Evolutionary conservation across 1,140 invertebrate species (phyloP), one percentile per base, ranked within the genome.

Genomic region (Micrasema minimum): DNA sequence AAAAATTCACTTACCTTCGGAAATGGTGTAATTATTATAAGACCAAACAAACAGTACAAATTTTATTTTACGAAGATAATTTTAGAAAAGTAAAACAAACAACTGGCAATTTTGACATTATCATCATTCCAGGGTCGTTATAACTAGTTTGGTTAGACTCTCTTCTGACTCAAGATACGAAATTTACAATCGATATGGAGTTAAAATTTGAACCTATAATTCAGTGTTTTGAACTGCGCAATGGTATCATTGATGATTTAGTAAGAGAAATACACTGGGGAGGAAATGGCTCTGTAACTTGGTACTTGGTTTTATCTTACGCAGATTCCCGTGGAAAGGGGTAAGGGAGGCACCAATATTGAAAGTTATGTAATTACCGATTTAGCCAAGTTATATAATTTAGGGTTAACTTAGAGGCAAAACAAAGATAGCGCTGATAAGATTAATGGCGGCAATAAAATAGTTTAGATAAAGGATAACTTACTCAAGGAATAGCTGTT

Each of bases 301-400:
- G n/a, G n/a, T n/a, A 31, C 26, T 31, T 31, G 41, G 66, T 68
- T 68, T 68, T 68, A 68, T 68, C 66, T 68, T 53, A 20, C 41
- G 20, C 16, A 51, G 66, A 68, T 68, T 57, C 46, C 10, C 20
- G 51, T n/a, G 20, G 41, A n/a, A 7, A 26, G 66, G 48, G 48
- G 23, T 6, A 38, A 5, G 38, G 23, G 61, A 26, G 18, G 50
- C 48, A 41, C 61, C 69, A 71, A 71, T 72, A 67, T 67, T 72
- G 70, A 72, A 72, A 72, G 64, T 72, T 72, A 66, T 53, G 64
- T 72, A 72, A 72, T 72, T 67, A 72, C 65, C 64, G 64, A 72
- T 72, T 65, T 66, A 48, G 55, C 51, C 22, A 72, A 72, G 64
- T 72, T 72, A 55, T 26, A 61, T 72, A 72, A 66, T 61, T 72